Percentiles rank a stretch among this genome's conserved stretches.
Evolutionary conservation across 1,140 invertebrate species (phyloP).

Genomic region (Stegodyphus mimosarum): DNA sequence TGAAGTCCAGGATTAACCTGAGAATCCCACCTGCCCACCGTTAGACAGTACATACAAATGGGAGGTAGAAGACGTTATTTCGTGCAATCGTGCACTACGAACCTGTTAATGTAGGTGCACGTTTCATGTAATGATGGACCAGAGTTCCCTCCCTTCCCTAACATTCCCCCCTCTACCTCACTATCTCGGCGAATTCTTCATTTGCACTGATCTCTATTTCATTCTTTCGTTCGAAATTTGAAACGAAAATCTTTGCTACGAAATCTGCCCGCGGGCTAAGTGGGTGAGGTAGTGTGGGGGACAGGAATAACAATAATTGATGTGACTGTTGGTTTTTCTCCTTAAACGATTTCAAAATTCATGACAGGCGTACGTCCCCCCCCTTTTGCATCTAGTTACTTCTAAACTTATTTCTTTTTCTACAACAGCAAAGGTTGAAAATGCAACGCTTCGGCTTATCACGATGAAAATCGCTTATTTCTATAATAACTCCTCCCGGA

Average conservation of each 20-base stretch:
- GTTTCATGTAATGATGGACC: constrained; percentile 51
- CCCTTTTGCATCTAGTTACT: background rate
- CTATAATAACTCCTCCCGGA: constrained; percentile 48
- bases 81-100: constrained; percentile 41
- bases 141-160: background rate
- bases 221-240: constrained; percentile 23
- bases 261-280: constrained; percentile 1
- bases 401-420: background rate
- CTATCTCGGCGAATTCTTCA: constrained; percentile 23
- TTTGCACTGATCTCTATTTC: constrained; percentile 30
- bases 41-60: constrained; percentile 28
- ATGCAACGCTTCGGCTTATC: constrained; percentile 34
- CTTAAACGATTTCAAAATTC: constrained; percentile 48
- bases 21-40: constrained; percentile 41
- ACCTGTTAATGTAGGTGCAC: constrained; percentile 58
- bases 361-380: constrained; percentile 22
- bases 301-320: constrained; percentile 33
- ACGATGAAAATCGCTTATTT: constrained; percentile 25
- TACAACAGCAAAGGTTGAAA: constrained; percentile 3
- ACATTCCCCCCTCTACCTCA: constrained; percentile 6
- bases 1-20: constrained; percentile 12
- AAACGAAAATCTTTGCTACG: background rate
- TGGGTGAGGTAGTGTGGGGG: background rate
- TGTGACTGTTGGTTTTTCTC: constrained; percentile 44
- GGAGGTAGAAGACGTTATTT: constrained; percentile 25